Percentiles rank a stretch among this genome's conserved stretches.
Evolutionary conservation across 92 coral and sea anemone species (phyloP).

Genomic region (Umimayanthus chanpuru): DNA sequence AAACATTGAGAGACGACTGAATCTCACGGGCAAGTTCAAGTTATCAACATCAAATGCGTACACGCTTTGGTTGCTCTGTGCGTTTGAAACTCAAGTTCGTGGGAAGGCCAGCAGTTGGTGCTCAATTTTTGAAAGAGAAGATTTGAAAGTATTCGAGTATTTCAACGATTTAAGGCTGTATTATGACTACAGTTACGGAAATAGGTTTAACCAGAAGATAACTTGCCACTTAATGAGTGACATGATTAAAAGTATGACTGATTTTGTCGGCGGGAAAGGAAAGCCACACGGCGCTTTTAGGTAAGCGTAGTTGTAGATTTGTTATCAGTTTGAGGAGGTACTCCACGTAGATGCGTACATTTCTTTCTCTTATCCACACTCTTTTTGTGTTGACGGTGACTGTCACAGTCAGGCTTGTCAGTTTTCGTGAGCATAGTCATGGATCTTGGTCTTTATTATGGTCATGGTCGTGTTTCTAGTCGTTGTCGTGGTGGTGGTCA

Average conservation of each 20-base stretch:
- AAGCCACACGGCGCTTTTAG: slow-evolving; percentile 74
- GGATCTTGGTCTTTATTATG: no score
- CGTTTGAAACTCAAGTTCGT: slow-evolving; percentile 81
- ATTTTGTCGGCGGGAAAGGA: slow-evolving; percentile 43
- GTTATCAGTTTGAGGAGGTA: no score
- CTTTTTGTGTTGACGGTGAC: no score
- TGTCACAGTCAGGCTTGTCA: no score
- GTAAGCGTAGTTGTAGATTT: neutral
- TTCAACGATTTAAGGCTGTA: slow-evolving; percentile 72
- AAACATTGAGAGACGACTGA: slow-evolving; percentile 67
- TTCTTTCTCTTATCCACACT: no score
- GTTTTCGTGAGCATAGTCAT: no score
- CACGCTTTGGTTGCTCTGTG: slow-evolving; percentile 73
- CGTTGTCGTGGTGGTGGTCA: no score
- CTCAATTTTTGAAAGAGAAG: slow-evolving; percentile 70
- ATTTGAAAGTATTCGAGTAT: slow-evolving; percentile 77
- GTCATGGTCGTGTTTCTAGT: no score
- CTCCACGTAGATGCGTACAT: no score
- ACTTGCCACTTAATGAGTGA: slow-evolving; percentile 69
- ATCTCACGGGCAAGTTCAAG: slow-evolving; percentile 52
- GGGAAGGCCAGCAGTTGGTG: slow-evolving; percentile 76
- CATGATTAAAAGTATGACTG: slow-evolving; percentile 48
- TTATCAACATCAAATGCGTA: slow-evolving; percentile 55
- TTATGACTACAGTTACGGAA: slow-evolving; percentile 76
- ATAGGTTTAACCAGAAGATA: slow-evolving; percentile 73